Percentiles rank a stretch among this genome's conserved stretches.
phyloP scores from a whole-genome alignment of 2,113 vertebrate species.

The Theristicus caerulescens region DNA sequence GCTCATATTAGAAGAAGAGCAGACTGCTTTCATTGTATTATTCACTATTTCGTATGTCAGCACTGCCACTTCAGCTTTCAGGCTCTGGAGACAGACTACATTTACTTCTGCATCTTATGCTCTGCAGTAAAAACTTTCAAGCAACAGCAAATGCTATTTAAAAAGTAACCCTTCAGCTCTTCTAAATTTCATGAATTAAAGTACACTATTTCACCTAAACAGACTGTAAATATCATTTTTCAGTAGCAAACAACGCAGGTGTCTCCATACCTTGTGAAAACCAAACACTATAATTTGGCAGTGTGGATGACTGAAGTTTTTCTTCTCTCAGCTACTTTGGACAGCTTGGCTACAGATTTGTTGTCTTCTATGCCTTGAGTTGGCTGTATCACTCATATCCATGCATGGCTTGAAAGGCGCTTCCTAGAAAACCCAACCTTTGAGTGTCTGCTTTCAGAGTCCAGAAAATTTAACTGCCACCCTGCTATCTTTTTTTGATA shows the following conservation, averaged over 20 bases:
- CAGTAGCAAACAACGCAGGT: neutral
- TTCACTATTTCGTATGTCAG: constrained; percentile 8
- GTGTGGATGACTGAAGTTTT: neutral
- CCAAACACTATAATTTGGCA: neutral
- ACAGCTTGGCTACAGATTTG: neutral
- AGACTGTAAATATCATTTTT: neutral
- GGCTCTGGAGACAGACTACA: neutral
- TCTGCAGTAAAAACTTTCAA: neutral
- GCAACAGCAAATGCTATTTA: neutral
- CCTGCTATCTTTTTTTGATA: neutral
- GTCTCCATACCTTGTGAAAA: neutral
- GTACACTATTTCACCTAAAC: neutral
- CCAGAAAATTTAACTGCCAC: neutral
- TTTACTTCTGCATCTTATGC: neutral
- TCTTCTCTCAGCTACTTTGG: neutral
- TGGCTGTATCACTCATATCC: neutral
- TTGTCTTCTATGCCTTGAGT: neutral
- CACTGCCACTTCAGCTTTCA: constrained; percentile 17
- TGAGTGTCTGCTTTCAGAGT: neutral
- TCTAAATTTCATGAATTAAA: neutral
- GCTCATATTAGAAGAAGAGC: constrained; percentile 3
- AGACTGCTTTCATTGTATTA: constrained; percentile 44
- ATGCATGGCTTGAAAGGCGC: neutral
- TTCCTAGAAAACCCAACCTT: neutral
- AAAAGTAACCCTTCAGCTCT: neutral